Evolutionary conservation across 2,113 vertebrate genomes (phyloP).

Genomic region (Erythrocercus mccallii): DNA sequence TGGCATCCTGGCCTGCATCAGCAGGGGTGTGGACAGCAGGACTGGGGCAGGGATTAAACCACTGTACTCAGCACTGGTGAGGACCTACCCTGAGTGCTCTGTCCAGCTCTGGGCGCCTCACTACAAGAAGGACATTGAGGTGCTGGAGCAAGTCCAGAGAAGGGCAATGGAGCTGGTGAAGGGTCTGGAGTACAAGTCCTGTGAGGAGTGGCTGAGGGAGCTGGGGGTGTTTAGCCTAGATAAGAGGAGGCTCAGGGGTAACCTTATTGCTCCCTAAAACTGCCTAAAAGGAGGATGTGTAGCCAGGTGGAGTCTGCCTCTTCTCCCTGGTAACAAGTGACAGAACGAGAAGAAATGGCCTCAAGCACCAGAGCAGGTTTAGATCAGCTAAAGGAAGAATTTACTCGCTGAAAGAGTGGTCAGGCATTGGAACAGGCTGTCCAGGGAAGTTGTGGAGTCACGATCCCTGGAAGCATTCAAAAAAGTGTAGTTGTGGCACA

Average conservation of each 20-base stretch:
- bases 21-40: neutral
- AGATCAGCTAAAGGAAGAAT: neutral
- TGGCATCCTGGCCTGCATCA: neutral
- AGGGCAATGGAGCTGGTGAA: neutral
- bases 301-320: rapidly evolving
- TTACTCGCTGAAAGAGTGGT: neutral
- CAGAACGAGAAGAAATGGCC: neutral
- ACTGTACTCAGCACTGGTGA: neutral
- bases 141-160: neutral
- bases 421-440: neutral
- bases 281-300: neutral
- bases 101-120: neutral
- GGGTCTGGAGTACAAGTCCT: neutral
- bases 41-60: neutral
- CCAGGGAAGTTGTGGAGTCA: neutral
- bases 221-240: neutral
- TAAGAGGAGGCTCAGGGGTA: neutral
- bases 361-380: neutral
- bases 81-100: rapidly evolving
- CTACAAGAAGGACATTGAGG: neutral
- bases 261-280: rapidly evolving
- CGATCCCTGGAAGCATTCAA: neutral
- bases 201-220: neutral
- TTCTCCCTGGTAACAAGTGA: neutral
- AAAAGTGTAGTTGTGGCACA: rapidly evolving